Evolutionary conservation across 2,888 invertebrate species (phyloP), one percentile per base, ranked within the genome.

Genomic region (Geophilus truncorum): DNA sequence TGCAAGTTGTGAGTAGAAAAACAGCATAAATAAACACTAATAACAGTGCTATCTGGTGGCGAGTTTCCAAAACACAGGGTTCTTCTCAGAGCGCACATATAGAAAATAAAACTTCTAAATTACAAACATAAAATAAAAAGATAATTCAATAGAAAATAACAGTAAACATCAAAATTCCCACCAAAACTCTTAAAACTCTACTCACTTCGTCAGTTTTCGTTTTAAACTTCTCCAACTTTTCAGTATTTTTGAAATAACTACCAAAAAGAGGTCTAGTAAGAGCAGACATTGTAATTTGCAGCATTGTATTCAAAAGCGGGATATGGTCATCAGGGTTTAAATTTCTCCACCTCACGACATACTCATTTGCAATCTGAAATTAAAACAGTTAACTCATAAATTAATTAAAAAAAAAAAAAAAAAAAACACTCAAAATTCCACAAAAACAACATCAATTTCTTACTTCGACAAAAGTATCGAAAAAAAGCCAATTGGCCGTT

Each of bases 231-330:
- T 79, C 79, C 57, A 79, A 10, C 32, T 79, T 79, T 0, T 62
- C 62, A 15, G 45, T 7, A n/a, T 57, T 32, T 12, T 40, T 79
- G 79, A 79, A 79, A 30, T 79, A 79, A n/a, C 30, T 62, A 4
- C 79, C 79, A n/a, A 79, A 79, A 28, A 79, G 62, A 12, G 30
- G 28, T 28, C 28, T 6, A 12, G 51, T 23, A 2, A 79, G 28
- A 7, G 79, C 62, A 15, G 15, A 5, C 79, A 79, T 79, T n/a
- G 79, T 79, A 18, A 57, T 57, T 62, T 79, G 79, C 28, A 40
- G 18, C 79, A 79, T 79, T 1, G 80, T 80, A 10, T 80, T 75
- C 75, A 80, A 21, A 1, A 80, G 80, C 10, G 80, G 75, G 36
- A 80, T 70, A 12, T 80, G 80, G 36, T 80, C 80, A n/a, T 80